Evolutionary conservation across 1,140 invertebrate genomes (phyloP).

Genomic region (Trichonephila clavata): DNA sequence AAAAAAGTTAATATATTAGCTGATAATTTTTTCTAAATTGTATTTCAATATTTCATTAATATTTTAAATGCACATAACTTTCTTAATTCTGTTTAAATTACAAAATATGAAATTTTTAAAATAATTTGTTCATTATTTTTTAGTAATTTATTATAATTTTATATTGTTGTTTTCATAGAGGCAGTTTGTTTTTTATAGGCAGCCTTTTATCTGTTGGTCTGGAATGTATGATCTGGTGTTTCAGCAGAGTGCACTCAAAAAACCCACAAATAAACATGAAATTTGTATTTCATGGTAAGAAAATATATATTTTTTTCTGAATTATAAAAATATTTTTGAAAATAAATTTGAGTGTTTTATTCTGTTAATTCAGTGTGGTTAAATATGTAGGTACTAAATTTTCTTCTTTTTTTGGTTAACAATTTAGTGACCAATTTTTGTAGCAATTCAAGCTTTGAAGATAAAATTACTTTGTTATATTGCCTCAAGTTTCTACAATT

Average conservation of each 20-base stretch:
- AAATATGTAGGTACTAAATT: not conserved
- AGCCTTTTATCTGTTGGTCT: constrained; percentile 4
- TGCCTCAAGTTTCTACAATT: constrained; percentile 44
- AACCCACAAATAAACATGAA: constrained; percentile 19
- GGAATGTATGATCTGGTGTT: constrained; percentile 53
- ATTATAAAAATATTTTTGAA: not conserved
- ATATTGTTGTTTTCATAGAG: no score
- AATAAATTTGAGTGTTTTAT: not conserved
- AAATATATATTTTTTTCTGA: not conserved
- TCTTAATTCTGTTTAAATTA: no score
- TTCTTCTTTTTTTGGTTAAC: not conserved
- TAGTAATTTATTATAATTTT: no score
- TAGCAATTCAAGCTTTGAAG: not conserved
- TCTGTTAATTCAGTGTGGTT: not conserved
- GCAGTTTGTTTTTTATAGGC: not conserved
- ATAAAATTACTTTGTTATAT: not conserved
- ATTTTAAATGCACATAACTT: no score
- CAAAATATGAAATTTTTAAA: no score
- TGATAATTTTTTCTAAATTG: no score
- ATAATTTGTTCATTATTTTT: no score
- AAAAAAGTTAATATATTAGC: no score
- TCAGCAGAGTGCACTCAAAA: not conserved
- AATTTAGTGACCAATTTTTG: constrained; percentile 48
- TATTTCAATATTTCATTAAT: no score
- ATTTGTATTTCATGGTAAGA: constrained; percentile 51